Percentiles rank a stretch among this genome's conserved stretches.
phyloP scores from a whole-genome alignment of 2,113 vertebrate genomes.

The Malurus cyaneus region DNA sequence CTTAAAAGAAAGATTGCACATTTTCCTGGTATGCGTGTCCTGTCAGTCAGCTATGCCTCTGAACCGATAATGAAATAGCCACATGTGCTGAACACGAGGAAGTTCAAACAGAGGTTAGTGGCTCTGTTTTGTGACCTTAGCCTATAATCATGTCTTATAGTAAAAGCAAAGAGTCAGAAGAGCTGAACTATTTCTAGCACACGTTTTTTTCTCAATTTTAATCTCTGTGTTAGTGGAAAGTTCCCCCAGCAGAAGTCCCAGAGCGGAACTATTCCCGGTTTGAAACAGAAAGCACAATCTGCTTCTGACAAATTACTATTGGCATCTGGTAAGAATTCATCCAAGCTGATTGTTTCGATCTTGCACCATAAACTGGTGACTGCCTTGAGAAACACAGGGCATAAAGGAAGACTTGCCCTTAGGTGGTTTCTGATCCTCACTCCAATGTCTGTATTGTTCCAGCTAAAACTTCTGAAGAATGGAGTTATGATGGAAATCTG shows the following conservation, averaged over 20 bases:
- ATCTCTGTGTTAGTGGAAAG: neutral
- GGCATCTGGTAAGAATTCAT: neutral
- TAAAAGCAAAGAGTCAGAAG: slow-evolving; percentile 21
- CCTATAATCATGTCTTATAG: slow-evolving; percentile 8
- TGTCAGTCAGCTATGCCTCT: slow-evolving; percentile 13
- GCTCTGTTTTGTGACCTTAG: slow-evolving; percentile 35
- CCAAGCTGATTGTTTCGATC: neutral
- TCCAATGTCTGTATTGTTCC: neutral
- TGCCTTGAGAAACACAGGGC: neutral
- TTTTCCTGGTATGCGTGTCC: neutral
- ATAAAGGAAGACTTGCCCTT: neutral
- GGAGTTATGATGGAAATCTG: neutral
- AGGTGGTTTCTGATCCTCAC: neutral
- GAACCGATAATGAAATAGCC: slow-evolving; percentile 30
- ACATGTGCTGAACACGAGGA: slow-evolving; percentile 14
- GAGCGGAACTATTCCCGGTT: neutral
- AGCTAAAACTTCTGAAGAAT: neutral
- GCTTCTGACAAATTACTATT: neutral
- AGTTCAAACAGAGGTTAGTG: slow-evolving; percentile 60
- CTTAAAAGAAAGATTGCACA: neutral
- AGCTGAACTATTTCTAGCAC: neutral
- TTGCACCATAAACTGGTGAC: neutral
- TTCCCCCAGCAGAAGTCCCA: neutral
- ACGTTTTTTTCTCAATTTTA: neutral
- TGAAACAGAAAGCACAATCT: neutral